phyloP scores from a whole-genome alignment of 2,113 vertebrate species.

The Gymnarchus niloticus region DNA sequence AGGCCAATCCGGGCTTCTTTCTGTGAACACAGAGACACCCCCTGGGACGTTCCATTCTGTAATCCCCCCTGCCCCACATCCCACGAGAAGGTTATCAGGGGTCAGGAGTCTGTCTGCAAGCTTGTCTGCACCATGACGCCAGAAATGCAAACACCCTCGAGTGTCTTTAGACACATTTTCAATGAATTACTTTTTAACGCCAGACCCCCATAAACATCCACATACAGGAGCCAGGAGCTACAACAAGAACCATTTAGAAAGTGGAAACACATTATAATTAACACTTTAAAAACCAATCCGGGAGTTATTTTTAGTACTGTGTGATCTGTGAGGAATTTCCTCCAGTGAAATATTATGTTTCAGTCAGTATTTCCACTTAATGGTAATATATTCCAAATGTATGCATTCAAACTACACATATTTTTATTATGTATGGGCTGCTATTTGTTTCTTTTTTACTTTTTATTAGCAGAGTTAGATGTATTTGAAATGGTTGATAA shows the following conservation, averaged over 20 bases:
- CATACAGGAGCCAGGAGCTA: background rate
- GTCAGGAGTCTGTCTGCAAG: background rate
- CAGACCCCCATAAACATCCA: background rate
- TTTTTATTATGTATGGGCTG: background rate
- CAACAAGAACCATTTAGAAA: background rate
- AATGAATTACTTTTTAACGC: background rate
- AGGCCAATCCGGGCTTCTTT: background rate
- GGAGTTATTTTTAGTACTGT: background rate
- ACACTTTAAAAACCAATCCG: conserved; percentile 8
- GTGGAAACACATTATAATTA: background rate
- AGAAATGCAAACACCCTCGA: background rate
- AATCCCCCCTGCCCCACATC: background rate
- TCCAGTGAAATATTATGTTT: background rate
- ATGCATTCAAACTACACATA: background rate
- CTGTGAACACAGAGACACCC: background rate
- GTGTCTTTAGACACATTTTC: background rate
- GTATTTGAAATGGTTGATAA: background rate
- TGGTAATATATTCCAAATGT: background rate
- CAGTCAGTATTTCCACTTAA: background rate
- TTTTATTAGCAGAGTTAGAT: background rate
- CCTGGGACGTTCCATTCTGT: background rate
- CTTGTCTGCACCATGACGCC: background rate
- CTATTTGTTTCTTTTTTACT: background rate
- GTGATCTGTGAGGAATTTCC: background rate
- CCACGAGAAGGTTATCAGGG: background rate